Base-by-base conservation (phyloP, 1,140 invertebrate species). In the Apis florea region DNA sequence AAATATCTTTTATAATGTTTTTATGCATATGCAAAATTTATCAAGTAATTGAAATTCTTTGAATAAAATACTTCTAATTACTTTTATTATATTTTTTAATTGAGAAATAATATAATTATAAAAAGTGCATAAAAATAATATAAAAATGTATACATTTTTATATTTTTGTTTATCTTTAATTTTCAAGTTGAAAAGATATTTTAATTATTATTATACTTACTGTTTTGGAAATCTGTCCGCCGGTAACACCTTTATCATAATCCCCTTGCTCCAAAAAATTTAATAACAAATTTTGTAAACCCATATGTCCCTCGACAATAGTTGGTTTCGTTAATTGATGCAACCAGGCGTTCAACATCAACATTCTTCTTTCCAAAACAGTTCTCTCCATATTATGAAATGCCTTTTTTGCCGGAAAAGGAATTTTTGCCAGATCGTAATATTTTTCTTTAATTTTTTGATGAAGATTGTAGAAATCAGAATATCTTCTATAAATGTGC, bases 401-500 rank as follows among this genome's bases (percentile, higher is more conserved):
- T 24, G 98, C 96, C 90, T 98, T 98, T 92, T 99, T 99, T 0
- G 96, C 97, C 19, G 98, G 98, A 90, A 99, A 98, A 40, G 96
- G 94, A 40, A 99, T 93, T 87, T 96, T 96, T 9, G 95, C 95
- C 6, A 99, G 91, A 91, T 97, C 96, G 70, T 96, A 96, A 95
- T 96, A 98, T 95, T 96, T 96, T 64, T 96, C 96, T 92, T 95
- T 96, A 89, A 98, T 95, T 93, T 97, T 96, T 88, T 95, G 94
- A 90, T 98, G 96, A 12, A 99, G 94, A 90, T 98, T 97, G 90
- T 98, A 96, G 93, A 99, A 99, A 93, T 99, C 98, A 54, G 97
- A 98, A 90, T 99, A 99, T 85, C 96, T 90, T 80, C 96, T 94
- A 88, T 97, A 97, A 79, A 97, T 96, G 87, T 97, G 97, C 97